These are phyloP conservation scores for Julus scandinavius DNA, from an alignment of 2,888 invertebrate species.

Conservation along the genomic window DNA sequence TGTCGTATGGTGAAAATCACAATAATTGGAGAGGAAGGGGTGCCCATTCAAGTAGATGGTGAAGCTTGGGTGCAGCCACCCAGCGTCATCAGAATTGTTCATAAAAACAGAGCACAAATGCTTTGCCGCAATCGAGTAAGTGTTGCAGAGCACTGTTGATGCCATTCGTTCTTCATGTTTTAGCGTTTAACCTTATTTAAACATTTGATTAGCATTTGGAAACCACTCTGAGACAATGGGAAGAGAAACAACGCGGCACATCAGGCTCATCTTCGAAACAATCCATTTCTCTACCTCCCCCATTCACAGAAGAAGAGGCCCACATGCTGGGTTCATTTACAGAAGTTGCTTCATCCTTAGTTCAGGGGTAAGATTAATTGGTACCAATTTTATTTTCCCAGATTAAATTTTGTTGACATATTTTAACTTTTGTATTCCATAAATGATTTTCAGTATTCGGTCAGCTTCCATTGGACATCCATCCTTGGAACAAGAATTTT, in stretches of 20 bases:
- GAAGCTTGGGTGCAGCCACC: constrained; percentile 99
- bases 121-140: constrained; percentile 84
- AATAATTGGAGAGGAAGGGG: constrained; percentile 86
- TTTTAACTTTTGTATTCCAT: background rate
- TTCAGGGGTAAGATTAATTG: constrained; percentile 69
- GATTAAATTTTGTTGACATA: background rate
- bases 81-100: constrained; percentile 93
- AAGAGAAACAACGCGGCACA: constrained; percentile 76
- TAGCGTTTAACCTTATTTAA: background rate
- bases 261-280: constrained; percentile 52
- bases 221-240: constrained; percentile 87
- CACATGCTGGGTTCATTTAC: constrained; percentile 80
- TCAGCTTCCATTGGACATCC: constrained; percentile 76
- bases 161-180: background rate
- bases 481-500: constrained; percentile 77
- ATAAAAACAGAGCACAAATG: constrained; percentile 98
- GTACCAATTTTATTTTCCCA: background rate
- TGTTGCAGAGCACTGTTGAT: constrained; percentile 48
- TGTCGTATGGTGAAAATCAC: constrained; percentile 96
- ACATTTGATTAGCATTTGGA: constrained; percentile 76
- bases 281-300: constrained; percentile 60
- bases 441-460: constrained; percentile 66
- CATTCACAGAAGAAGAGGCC: constrained; percentile 74
- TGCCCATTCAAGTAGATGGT: constrained; percentile 96
- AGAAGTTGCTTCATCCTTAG: constrained; percentile 84